These are phyloP conservation scores for Drosophila fuyamai DNA, from an alignment of 1,140 invertebrate genomes.

Conservation along the genomic window DNA sequence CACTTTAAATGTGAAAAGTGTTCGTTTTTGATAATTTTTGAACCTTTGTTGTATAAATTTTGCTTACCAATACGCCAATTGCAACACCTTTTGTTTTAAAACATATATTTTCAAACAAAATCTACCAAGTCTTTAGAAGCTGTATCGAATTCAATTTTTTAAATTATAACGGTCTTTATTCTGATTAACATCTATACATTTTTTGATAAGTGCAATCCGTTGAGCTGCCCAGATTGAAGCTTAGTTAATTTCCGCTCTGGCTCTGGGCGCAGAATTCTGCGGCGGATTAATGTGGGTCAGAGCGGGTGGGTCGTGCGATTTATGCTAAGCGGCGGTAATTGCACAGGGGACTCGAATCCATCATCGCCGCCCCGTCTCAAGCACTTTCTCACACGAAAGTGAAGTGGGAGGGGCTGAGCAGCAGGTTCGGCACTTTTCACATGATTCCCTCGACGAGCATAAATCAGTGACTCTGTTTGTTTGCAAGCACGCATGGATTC, in stretches of 20 bases:
- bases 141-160: too few relatives aligned
- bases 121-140: too few relatives aligned
- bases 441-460: conserved; percentile 60
- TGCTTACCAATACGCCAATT: too few relatives aligned
- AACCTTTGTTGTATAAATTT: too few relatives aligned
- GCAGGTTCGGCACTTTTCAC: conserved; percentile 63
- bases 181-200: not conserved
- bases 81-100: too few relatives aligned
- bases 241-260: conserved; percentile 71
- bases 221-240: conserved; percentile 31
- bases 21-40: too few relatives aligned
- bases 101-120: too few relatives aligned
- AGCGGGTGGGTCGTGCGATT: conserved; percentile 50
- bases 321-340: conserved; percentile 65
- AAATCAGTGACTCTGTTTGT: conserved; percentile 56
- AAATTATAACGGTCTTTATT: not conserved
- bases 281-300: conserved; percentile 75
- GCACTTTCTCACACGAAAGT: conserved; percentile 76
- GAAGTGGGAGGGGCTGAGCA: conserved; percentile 42
- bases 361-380: conserved; percentile 16
- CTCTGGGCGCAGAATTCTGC: conserved; percentile 59
- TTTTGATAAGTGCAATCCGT: not conserved
- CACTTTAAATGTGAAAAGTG: too few relatives aligned
- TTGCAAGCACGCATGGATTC: conserved; percentile 46
- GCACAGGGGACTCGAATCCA: conserved; percentile 43